Percentiles rank a stretch among this genome's conserved stretches.
Conservation (phyloP, 2,113 vertebrate genomes). For the Polypterus senegalus region DNA sequence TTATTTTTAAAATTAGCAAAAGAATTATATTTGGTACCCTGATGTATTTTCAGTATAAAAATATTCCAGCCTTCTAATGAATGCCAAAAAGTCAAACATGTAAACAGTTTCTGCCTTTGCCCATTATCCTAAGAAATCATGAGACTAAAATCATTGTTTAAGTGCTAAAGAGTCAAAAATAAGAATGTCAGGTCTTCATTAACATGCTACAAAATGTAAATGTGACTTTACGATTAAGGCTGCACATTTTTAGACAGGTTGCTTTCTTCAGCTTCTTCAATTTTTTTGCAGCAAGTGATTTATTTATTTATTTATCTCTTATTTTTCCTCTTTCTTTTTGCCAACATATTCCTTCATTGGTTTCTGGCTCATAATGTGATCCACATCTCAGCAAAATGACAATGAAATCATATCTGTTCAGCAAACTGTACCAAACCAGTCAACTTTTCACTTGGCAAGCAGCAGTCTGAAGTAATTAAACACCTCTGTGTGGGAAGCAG, state of each 20-base stretch:
- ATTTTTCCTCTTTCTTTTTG: not conserved
- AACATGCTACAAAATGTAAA: constrained; percentile 48
- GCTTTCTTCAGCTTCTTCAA: too few relatives aligned
- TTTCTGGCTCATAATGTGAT: constrained; percentile 39
- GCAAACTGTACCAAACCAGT: constrained; percentile 49
- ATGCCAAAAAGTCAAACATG: too few relatives aligned
- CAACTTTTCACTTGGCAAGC: constrained; percentile 65
- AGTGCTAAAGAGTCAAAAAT: too few relatives aligned
- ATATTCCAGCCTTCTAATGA: too few relatives aligned
- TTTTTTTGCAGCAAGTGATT: not conserved
- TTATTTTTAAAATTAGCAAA: too few relatives aligned
- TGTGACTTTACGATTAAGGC: constrained; percentile 32
- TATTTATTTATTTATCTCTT: constrained; percentile 46
- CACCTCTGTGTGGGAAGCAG: constrained; percentile 64
- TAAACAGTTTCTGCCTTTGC: too few relatives aligned
- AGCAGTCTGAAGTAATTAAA: constrained; percentile 69
- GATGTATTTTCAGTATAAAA: too few relatives aligned
- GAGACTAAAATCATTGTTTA: too few relatives aligned
- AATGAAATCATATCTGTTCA: constrained; percentile 63
- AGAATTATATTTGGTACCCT: too few relatives aligned
- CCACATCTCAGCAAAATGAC: constrained; percentile 59
- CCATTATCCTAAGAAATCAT: too few relatives aligned
- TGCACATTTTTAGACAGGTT: too few relatives aligned
- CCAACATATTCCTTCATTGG: constrained; percentile 52
- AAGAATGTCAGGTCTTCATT: constrained; percentile 34